phyloP scores from a whole-genome alignment of 2,888 invertebrate genomes.

The Pelosia muscerda region DNA sequence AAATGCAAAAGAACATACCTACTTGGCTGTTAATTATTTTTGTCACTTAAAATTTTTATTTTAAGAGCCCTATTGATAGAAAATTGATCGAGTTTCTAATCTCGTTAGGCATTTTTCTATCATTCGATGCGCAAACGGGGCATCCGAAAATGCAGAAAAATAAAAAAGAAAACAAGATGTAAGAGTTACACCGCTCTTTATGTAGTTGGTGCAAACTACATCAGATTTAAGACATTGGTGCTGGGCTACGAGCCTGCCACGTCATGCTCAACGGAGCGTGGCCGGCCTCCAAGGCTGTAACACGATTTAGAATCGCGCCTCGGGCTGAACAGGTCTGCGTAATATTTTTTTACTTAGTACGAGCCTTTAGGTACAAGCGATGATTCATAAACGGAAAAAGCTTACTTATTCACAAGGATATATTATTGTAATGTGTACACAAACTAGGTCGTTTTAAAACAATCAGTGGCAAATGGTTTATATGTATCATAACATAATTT shows the following conservation, averaged over 20 bases:
- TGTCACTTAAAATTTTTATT: too few species aligned
- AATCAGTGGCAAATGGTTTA: not conserved
- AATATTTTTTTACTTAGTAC: conserved; percentile 58
- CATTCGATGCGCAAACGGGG: not conserved
- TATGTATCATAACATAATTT: not conserved
- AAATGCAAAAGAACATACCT: not conserved
- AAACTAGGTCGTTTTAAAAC: not conserved
- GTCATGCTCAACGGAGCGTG: conserved; percentile 80
- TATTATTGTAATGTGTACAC: not conserved
- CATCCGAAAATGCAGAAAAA: not conserved
- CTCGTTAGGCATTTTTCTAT: not conserved
- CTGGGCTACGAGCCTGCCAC: conserved; percentile 66
- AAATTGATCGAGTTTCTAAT: not conserved
- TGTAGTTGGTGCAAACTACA: conserved; percentile 12
- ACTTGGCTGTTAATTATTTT: too few species aligned
- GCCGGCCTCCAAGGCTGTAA: conserved; percentile 80
- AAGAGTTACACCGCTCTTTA: not conserved
- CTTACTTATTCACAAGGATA: conserved; percentile 12
- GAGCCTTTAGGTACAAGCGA: conserved; percentile 20
- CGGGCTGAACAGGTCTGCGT: conserved; percentile 66
- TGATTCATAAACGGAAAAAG: conserved; percentile 34
- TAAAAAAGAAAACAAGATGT: not conserved
- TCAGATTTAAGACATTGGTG: conserved; percentile 71
- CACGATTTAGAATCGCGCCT: conserved; percentile 71
- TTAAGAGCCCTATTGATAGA: not conserved